Base-by-base conservation (phyloP, 2,113 vertebrate genomes). In the Chaetura pelagica region DNA sequence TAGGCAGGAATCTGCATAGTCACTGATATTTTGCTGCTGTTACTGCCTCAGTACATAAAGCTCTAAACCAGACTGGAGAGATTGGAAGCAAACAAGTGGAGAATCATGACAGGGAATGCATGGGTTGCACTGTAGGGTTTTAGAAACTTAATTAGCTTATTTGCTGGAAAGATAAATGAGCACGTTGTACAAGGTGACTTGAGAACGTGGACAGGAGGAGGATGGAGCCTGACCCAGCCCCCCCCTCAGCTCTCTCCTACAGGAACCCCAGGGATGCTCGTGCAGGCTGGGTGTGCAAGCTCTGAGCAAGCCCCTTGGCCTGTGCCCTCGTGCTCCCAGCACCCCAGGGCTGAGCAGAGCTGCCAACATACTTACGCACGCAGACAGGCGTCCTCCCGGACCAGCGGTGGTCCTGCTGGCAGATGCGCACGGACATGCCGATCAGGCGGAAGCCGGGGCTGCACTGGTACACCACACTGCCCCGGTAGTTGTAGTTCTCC, bases 381-480 rank as follows among this genome's bases (percentile, higher is more conserved):
- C 99, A 99, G 97, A 99, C 98, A 74, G 99, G 99, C 6, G 99
- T 99, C 71, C 96, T 98, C 67, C 99, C 99, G 6, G 99, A 99
- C 99, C 99, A 99, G 95, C 96, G 98, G 90, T 99, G 99, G 62
- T 99, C 99, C 97, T 99, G 99, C 96, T 99, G 99, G 97, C 99
- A 99, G 97, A 99, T 99, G 46, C 99, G 98, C 94, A 99, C 99
- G 0, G 99, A 99, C 97, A 99, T 99, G 11, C 99, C 99, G 17
- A 99, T 99, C 8, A 99, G 99, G 51, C 99, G 98, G 96, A 99
- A 99, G 51, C 99, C 99, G 8, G 99, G 98, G 84, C 97, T 98
- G 93, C 99, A 99, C 96, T 99, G 99, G 95, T 99, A 99, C 24
- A 99, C 99, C 91, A 99, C 99, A 3, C 99, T 99, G 95, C 99